phyloP scores from a whole-genome alignment of 1,140 invertebrate genomes.

The Onthophagus taurus region DNA sequence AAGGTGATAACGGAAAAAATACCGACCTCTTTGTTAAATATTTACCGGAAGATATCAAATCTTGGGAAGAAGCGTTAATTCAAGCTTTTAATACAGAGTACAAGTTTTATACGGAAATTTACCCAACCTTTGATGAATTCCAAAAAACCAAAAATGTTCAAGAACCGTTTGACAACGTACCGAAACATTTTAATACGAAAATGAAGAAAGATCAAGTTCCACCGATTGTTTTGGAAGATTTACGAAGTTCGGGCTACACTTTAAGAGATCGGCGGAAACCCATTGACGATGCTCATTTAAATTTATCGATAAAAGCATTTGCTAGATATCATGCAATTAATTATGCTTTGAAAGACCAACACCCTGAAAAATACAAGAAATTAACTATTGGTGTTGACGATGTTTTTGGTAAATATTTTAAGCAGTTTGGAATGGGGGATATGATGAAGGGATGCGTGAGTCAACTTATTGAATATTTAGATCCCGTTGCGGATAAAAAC shows the following conservation, averaged over 20 bases:
- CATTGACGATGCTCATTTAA: conserved; percentile 38
- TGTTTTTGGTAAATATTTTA: no score
- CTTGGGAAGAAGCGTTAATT: no score
- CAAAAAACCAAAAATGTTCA: not conserved
- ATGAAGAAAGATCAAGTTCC: conserved; percentile 36
- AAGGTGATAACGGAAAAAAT: no score
- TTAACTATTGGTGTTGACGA: no score
- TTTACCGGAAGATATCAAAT: no score
- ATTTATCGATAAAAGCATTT: conserved; percentile 39
- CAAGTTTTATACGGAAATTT: no score
- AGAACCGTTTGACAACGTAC: conserved; percentile 14
- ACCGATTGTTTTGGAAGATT: conserved; percentile 45
- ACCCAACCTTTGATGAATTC: no score
- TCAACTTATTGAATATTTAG: no score
- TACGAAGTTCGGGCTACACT: conserved; percentile 36
- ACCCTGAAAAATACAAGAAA: conserved; percentile 25
- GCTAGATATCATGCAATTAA: conserved; percentile 45
- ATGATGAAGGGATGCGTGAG: no score
- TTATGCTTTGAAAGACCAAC: conserved; percentile 38
- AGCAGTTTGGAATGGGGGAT: no score
- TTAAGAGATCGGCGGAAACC: conserved; percentile 40
- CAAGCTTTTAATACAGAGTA: no score
- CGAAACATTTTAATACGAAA: conserved; percentile 34
- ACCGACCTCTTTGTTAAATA: no score
- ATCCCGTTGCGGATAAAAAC: not conserved